A percentile compares a stretch with the other conserved stretches of the same genome.
These are phyloP conservation scores for Limnothrissa miodon DNA, from an alignment of 2,113 vertebrate genomes.

Conservation along the genomic window DNA sequence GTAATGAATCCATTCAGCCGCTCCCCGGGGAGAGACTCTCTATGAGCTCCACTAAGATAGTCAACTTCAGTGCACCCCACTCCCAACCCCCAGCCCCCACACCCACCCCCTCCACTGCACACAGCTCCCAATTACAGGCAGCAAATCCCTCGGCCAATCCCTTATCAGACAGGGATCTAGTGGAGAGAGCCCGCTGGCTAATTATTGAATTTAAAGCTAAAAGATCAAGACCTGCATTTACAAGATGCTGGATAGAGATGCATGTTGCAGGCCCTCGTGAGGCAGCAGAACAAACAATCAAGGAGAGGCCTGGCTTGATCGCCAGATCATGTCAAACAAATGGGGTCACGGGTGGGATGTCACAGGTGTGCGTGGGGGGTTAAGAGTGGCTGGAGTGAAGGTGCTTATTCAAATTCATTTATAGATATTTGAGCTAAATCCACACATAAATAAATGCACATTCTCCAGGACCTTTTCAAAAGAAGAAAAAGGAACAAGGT, in stretches of 20 bases:
- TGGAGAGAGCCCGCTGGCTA: slow-evolving; percentile 50
- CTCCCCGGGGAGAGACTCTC: slow-evolving; percentile 51
- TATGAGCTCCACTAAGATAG: slow-evolving; percentile 42
- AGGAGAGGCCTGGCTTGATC: neutral
- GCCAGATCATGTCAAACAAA: slow-evolving; percentile 5
- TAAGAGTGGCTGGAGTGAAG: neutral
- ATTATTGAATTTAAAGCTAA: slow-evolving; percentile 58
- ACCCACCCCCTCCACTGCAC: neutral
- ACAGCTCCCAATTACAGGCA: slow-evolving; percentile 46
- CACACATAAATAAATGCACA: neutral
- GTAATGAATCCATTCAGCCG: slow-evolving; percentile 58
- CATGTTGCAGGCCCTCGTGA: slow-evolving; percentile 16
- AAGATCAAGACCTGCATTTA: slow-evolving; percentile 56
- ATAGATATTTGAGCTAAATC: neutral
- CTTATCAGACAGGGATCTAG: slow-evolving; percentile 45
- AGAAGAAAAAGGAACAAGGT: neutral
- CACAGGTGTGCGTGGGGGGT: neutral
- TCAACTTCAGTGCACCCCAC: slow-evolving; percentile 24
- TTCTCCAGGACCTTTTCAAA: neutral
- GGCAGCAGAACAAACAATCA: slow-evolving; percentile 46
- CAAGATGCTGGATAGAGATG: slow-evolving; percentile 29
- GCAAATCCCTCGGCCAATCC: slow-evolving; percentile 55
- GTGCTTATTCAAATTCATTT: neutral
- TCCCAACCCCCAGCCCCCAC: neutral
- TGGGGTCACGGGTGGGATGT: neutral